Conservation (phyloP, 1,140 invertebrate genomes). For the Heliothis virescens region DNA sequence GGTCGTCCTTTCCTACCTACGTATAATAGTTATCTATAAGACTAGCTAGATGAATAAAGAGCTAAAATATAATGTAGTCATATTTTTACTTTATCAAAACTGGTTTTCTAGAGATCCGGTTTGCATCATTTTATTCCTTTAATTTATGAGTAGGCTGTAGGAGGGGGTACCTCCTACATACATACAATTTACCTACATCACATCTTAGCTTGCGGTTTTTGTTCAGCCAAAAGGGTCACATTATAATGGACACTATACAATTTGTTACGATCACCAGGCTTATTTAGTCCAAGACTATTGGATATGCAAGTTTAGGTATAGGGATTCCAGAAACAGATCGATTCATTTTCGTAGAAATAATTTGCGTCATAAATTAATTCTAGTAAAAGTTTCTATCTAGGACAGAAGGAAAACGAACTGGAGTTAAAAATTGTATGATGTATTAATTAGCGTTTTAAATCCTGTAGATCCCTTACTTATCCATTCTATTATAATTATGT, state of each 20-base stretch:
- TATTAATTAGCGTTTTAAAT: too few species aligned
- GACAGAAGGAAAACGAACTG: too few species aligned
- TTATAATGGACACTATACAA: neutral
- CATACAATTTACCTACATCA: neutral
- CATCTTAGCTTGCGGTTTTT: neutral
- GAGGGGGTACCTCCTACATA: neutral
- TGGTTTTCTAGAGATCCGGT: conserved; percentile 16
- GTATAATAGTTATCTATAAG: neutral
- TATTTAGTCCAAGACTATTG: neutral
- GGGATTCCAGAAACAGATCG: neutral
- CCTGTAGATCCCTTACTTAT: too few species aligned
- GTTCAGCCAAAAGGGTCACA: neutral
- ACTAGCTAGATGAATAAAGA: neutral
- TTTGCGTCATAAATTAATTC: neutral
- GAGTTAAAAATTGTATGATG: too few species aligned
- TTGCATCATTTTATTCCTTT: conserved; percentile 11
- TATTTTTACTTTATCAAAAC: neutral
- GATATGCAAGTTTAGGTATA: neutral
- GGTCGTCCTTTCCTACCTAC: neutral
- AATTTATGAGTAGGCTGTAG: neutral
- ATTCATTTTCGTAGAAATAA: neutral
- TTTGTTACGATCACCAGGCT: neutral
- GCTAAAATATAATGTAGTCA: neutral
- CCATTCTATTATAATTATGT: too few species aligned
- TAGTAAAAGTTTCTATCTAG: too few species aligned